Base-by-base conservation (phyloP, 2,113 vertebrate genomes). In the Tamias sibiricus region DNA sequence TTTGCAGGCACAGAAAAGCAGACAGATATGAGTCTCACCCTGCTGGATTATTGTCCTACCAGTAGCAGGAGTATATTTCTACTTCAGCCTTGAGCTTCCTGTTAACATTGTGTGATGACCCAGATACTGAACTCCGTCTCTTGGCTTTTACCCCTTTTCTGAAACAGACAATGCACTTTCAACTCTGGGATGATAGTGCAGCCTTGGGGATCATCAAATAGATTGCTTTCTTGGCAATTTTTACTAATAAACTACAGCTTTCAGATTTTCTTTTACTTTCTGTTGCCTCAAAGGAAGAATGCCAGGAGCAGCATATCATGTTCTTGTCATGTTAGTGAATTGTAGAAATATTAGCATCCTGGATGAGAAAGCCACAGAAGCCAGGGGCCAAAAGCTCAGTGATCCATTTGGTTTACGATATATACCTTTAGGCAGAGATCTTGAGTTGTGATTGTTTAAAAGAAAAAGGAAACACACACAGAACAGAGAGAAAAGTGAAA, bases 1-100 rank as follows among this genome's bases (percentile, higher is more conserved):
- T 95, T 96, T 91, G 22, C 71, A 95, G 79, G 84, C 49, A 90
- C 75, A 95, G 96, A 57, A 96, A 95, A 83, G 74, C 90, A 90
- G 85, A 97, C 71, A 59, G 84, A 94, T 89, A 69, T 10, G 49
- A 88, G 52, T 30, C 68, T 76, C 44, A 57, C 40, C 37, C 32
- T 75, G 30, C 54, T 76, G 40, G 16, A 32, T 84, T 81, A 92
- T 68, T 93, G 87, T 95, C 71, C 11, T 75, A 47, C 69, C 2
- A 42, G 84, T 74, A 59, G 40, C 76, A 32, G 40, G 42, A 79
- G 8, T 40, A 3, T 66, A 42, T 90, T 85, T 64, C 28, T 71
- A 88, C 22, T 88, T 82, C 40, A 90, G 64, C 87, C 26, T 1
- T 57, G 35, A 85, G 52, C 68, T 96, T 93, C 80, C 87, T 90